Conservation (phyloP, 1,140 invertebrate genomes). For the Zaprionus ornatus region DNA sequence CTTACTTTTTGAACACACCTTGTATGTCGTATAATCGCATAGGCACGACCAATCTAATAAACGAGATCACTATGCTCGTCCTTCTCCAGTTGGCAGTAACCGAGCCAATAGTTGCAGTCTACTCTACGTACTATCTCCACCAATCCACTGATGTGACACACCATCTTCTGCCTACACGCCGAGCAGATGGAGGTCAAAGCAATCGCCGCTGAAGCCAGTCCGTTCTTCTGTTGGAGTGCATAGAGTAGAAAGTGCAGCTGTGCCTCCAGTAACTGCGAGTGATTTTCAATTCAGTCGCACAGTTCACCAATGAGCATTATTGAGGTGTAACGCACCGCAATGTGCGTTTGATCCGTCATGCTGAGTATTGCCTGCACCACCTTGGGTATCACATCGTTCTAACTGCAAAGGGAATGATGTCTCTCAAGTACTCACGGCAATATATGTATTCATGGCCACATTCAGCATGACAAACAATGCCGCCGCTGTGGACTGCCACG, state of each 20-base stretch:
- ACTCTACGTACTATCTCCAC: conserved; percentile 91
- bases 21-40: conserved; percentile 94
- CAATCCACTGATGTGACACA: conserved; percentile 91
- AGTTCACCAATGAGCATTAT: too few relatives aligned
- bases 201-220: conserved; percentile 90
- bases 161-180: too few relatives aligned
- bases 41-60: conserved; percentile 95
- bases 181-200: conserved; percentile 88
- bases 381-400: too few relatives aligned
- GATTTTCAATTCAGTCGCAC: conserved; percentile 97
- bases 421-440: too few relatives aligned
- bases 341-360: too few relatives aligned
- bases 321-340: too few relatives aligned
- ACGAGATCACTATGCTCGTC: conserved; percentile 90
- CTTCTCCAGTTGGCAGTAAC: conserved; percentile 84
- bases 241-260: conserved; percentile 91
- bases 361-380: too few relatives aligned
- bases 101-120: conserved; percentile 89
- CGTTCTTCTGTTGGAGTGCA: conserved; percentile 89
- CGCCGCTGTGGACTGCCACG: too few relatives aligned
- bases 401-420: too few relatives aligned
- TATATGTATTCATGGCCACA: too few relatives aligned
- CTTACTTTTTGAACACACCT: too few relatives aligned
- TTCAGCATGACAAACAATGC: too few relatives aligned
- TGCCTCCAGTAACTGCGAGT: conserved; percentile 91